Evolutionary conservation across 1,140 invertebrate species (phyloP).

Genomic region (Zaprionus nigranus): DNA sequence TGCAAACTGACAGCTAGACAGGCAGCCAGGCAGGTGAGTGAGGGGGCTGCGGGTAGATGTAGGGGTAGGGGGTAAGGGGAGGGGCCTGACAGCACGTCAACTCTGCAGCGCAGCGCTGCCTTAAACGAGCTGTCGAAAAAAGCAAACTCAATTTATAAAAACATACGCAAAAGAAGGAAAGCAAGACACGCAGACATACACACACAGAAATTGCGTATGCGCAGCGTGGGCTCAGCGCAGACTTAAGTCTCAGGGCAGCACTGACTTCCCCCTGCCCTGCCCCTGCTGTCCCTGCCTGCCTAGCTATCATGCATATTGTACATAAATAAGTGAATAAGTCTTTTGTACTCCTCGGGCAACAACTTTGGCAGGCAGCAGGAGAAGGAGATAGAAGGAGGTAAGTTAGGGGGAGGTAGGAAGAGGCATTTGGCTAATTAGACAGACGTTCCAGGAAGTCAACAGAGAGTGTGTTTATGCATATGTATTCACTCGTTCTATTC

Average conservation of each 20-base stretch:
- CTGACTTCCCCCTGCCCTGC: no score
- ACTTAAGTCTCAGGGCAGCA: no score
- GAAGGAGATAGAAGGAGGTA: neutral
- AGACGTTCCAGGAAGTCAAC: conserved; percentile 15
- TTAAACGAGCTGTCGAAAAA: conserved; percentile 65
- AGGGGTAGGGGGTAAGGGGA: neutral
- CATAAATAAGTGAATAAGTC: conserved; percentile 47
- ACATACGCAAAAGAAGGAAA: conserved; percentile 27
- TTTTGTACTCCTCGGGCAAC: conserved; percentile 4
- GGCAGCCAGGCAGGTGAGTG: conserved; percentile 32
- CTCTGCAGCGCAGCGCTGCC: neutral
- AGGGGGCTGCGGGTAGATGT: neutral
- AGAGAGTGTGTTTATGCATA: conserved; percentile 18
- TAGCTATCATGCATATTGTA: conserved; percentile 33
- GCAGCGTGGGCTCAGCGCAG: conserved; percentile 47
- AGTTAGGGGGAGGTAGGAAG: no score
- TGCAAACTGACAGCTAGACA: conserved; percentile 58
- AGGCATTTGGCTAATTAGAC: conserved; percentile 67
- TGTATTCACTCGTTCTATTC: neutral
- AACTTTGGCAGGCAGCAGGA: neutral
- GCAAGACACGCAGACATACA: conserved; percentile 52
- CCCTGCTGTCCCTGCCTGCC: neutral
- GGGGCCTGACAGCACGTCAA: neutral
- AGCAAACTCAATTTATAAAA: conserved; percentile 80
- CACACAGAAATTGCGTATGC: conserved; percentile 69